Evolutionary conservation across 2,113 vertebrate species (phyloP).

Genomic region (Prochilodus magdalenae): DNA sequence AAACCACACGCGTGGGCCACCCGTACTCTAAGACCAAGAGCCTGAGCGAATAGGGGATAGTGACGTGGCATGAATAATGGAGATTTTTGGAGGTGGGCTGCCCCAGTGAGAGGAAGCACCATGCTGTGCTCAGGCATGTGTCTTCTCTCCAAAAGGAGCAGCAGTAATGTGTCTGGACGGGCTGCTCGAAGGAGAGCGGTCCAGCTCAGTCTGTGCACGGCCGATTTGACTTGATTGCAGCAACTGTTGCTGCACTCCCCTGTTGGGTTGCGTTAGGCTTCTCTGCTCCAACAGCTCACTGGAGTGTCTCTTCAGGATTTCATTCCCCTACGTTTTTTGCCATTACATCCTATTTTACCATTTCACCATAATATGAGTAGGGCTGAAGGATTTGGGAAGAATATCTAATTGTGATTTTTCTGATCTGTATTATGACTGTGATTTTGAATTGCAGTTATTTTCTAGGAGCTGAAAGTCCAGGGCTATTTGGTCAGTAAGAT

Average conservation of each 20-base stretch:
- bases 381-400: too few relatives aligned
- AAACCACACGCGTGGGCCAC: constrained; percentile 49
- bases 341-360: too few relatives aligned
- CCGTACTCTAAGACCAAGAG: constrained; percentile 38
- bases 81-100: constrained; percentile 47
- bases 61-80: constrained; percentile 37
- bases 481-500: too few relatives aligned
- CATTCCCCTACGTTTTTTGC: constrained; percentile 19
- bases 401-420: too few relatives aligned
- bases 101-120: constrained; percentile 48
- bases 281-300: constrained; percentile 31
- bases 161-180: constrained; percentile 56
- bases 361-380: too few relatives aligned
- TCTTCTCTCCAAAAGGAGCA: constrained; percentile 40
- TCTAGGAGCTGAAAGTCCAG: too few relatives aligned
- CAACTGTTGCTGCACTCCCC: constrained; percentile 55
- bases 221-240: constrained; percentile 57
- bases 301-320: constrained; percentile 54
- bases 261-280: constrained; percentile 52
- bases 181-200: constrained; percentile 34
- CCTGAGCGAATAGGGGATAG: constrained; percentile 7
- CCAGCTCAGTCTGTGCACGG: constrained; percentile 31
- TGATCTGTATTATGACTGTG: too few relatives aligned
- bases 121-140: constrained; percentile 48
- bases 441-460: too few relatives aligned